phyloP scores from a whole-genome alignment of 2,797 vertebrate species.

The Cossypha heuglini region DNA sequence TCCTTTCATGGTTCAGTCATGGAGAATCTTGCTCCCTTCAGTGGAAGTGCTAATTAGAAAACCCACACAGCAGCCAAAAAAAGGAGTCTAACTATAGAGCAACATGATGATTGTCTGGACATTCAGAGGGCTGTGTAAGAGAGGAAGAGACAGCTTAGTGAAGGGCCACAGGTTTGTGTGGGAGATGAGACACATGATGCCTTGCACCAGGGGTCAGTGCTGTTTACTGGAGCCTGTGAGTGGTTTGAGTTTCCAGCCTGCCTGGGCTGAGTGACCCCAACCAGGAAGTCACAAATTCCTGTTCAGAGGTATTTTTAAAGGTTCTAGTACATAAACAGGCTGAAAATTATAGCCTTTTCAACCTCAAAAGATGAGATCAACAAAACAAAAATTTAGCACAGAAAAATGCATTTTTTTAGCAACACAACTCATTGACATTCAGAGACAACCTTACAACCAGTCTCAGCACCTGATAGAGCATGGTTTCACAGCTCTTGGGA shows the following conservation, averaged over 20 bases:
- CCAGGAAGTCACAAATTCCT: conserved; percentile 8
- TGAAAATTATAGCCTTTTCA: conserved; percentile 6
- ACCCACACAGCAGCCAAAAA: conserved; percentile 48
- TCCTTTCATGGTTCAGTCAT: not conserved
- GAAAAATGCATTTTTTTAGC: not conserved
- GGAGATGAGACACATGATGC: not conserved
- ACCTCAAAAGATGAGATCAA: conserved; percentile 28
- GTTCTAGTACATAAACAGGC: conserved; percentile 10
- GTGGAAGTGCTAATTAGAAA: conserved; percentile 33
- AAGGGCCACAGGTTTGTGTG: accelerated
- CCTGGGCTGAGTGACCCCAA: not conserved
- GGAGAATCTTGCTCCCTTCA: not conserved
- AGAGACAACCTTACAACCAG: not conserved
- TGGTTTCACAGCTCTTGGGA: not conserved
- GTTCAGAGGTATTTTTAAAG: conserved; percentile 60
- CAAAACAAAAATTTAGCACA: not conserved
- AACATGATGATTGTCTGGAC: not conserved
- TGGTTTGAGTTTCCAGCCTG: not conserved
- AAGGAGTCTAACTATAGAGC: not conserved
- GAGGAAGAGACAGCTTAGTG: not conserved
- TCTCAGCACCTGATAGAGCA: not conserved
- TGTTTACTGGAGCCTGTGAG: not conserved
- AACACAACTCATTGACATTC: not conserved
- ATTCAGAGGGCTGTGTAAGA: not conserved
- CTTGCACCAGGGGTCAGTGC: not conserved